These are phyloP conservation scores for Xestia xanthographa DNA, from an alignment of 2,888 invertebrate species.

Conservation along the genomic window DNA sequence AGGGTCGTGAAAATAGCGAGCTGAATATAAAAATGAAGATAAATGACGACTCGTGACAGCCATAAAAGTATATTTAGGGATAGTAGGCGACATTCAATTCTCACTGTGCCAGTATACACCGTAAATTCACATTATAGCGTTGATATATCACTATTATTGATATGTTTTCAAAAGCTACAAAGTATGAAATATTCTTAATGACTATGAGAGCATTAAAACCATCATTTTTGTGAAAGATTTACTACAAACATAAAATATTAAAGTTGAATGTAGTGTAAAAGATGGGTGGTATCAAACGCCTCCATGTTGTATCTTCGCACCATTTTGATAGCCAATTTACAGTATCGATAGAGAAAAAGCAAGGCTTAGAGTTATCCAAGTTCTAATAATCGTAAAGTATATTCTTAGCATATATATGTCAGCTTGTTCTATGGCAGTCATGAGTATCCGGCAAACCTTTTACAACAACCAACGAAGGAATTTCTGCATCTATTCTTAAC, in stretches of 20 bases:
- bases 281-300: neutral
- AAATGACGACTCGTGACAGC: conserved; percentile 55
- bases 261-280: neutral
- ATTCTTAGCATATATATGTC: neutral
- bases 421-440: neutral
- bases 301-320: neutral
- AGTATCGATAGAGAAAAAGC: neutral
- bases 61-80: conserved; percentile 61
- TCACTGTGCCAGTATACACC: conserved; percentile 31
- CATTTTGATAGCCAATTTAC: neutral
- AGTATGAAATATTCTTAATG: conserved; percentile 6
- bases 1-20: conserved; percentile 45
- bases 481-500: neutral
- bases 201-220: neutral
- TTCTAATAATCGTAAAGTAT: neutral
- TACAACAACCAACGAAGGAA: neutral
- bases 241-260: neutral
- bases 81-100: conserved; percentile 57
- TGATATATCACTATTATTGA: conserved; percentile 40
- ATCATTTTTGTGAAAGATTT: neutral
- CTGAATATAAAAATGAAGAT: conserved; percentile 61
- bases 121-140: conserved; percentile 50
- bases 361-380: neutral
- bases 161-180: conserved; percentile 26
- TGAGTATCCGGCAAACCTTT: neutral